A percentile compares a stretch with the other conserved stretches of the same genome.
Conservation (phyloP, 1,140 invertebrate species). For the Scaptomyza graminum region DNA sequence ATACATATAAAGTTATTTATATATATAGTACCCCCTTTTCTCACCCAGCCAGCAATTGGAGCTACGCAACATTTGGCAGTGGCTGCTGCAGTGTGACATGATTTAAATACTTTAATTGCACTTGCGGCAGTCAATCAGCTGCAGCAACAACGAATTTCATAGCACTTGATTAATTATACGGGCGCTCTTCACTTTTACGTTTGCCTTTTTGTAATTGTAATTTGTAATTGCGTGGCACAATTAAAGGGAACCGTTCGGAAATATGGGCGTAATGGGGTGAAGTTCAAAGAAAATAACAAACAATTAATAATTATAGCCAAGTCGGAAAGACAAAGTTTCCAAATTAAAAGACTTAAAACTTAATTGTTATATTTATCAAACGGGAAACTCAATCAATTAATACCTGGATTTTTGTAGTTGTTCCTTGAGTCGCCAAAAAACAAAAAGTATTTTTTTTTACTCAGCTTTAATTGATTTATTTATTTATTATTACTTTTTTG, state of each 20-base stretch:
- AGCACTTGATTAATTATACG: slow-evolving; percentile 52
- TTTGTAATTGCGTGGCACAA: slow-evolving; percentile 67
- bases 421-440: too few species aligned
- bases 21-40: background rate
- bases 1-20: background rate
- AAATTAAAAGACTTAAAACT: too few species aligned
- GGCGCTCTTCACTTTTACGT: slow-evolving; percentile 21
- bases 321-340: background rate
- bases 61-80: slow-evolving; percentile 13
- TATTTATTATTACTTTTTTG: slow-evolving; percentile 58
- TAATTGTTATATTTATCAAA: too few species aligned
- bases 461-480: slow-evolving; percentile 73
- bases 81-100: slow-evolving; percentile 21
- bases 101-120: slow-evolving; percentile 51
- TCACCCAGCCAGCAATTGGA: slow-evolving; percentile 26
- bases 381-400: too few species aligned
- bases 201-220: slow-evolving; percentile 34
- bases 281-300: slow-evolving; percentile 26
- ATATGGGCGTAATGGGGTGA: slow-evolving; percentile 39
- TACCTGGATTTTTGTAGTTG: too few species aligned
- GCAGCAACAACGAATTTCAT: slow-evolving; percentile 3
- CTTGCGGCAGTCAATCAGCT: slow-evolving; percentile 38
- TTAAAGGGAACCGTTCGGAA: slow-evolving; percentile 64
- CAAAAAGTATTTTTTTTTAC: slow-evolving; percentile 39
- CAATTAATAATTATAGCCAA: background rate